These are phyloP conservation scores for Vulpes lagopus DNA, from an alignment of 2,113 vertebrate species.

Conservation along the genomic window DNA sequence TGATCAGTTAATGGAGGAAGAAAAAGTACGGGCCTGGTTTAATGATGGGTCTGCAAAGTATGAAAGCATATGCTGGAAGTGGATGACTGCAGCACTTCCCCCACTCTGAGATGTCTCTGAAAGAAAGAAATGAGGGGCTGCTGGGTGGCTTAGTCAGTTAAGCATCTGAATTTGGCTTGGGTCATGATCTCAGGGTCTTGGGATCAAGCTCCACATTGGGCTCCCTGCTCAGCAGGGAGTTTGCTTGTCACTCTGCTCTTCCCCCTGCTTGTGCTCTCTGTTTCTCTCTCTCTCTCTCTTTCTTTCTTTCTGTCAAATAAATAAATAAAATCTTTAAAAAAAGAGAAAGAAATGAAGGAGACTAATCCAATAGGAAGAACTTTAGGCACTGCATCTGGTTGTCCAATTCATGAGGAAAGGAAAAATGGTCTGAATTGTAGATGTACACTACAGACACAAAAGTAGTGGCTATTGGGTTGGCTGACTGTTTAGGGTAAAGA, in stretches of 20 bases:
- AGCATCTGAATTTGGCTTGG: not conserved
- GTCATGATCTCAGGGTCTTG: not conserved
- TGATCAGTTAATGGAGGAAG: not conserved
- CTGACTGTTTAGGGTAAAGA: not conserved
- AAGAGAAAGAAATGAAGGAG: not conserved
- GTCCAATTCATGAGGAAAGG: not conserved
- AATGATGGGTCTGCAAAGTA: not conserved
- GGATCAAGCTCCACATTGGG: not conserved
- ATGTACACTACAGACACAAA: not conserved
- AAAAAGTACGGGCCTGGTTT: not conserved
- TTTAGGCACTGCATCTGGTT: not conserved
- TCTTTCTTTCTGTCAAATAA: too few relatives aligned
- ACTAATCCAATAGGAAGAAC: not conserved
- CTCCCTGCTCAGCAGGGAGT: not conserved
- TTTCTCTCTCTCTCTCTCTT: not conserved
- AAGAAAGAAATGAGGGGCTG: not conserved
- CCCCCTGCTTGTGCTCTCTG: not conserved
- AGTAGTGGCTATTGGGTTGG: not conserved
- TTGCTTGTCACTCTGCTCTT: not conserved
- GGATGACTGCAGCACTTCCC: not conserved
- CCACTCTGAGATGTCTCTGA: not conserved
- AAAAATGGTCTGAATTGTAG: not conserved
- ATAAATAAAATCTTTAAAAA: too few relatives aligned
- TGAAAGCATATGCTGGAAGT: not conserved
- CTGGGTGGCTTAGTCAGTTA: not conserved